These are phyloP conservation scores for Zaprionus ghesquierei DNA, from an alignment of 1,140 invertebrate genomes.

Conservation along the genomic window DNA sequence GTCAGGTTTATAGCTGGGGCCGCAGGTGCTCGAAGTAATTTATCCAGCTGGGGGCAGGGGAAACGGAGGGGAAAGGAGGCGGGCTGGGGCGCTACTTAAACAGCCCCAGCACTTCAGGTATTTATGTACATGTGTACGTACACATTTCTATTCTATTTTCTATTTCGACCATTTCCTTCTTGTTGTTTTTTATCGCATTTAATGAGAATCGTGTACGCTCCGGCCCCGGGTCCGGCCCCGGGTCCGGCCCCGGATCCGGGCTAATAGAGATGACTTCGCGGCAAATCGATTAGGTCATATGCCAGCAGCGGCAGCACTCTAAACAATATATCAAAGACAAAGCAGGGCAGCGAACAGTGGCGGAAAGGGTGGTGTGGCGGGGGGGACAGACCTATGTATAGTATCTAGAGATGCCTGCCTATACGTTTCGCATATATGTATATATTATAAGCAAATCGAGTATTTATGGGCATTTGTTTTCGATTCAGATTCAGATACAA, in stretches of 20 bases:
- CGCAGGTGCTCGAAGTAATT: constrained; percentile 23
- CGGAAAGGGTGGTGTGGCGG: neutral
- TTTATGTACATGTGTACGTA: neutral
- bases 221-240: neutral
- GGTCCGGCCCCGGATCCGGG: constrained; percentile 1
- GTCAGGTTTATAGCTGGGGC: constrained; percentile 8
- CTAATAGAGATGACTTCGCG: constrained; percentile 50
- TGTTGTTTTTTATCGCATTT: constrained; percentile 28
- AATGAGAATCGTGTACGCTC: constrained; percentile 15
- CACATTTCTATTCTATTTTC: neutral
- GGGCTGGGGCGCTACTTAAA: no score
- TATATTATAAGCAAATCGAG: constrained; percentile 38
- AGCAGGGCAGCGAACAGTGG: neutral
- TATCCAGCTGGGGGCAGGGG: neutral
- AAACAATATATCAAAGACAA: constrained; percentile 51
- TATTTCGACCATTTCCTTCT: neutral
- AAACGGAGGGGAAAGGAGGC: no score
- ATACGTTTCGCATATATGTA: constrained; percentile 27
- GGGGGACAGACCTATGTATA: neutral
- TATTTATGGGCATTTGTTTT: constrained; percentile 48
- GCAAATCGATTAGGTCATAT: constrained; percentile 53
- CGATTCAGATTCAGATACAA: constrained; percentile 39
- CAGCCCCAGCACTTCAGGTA: neutral
- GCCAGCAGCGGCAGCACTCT: constrained; percentile 48
- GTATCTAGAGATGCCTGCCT: neutral